phyloP scores from a whole-genome alignment of 2,888 invertebrate genomes.

The Stegophylla sp. region DNA sequence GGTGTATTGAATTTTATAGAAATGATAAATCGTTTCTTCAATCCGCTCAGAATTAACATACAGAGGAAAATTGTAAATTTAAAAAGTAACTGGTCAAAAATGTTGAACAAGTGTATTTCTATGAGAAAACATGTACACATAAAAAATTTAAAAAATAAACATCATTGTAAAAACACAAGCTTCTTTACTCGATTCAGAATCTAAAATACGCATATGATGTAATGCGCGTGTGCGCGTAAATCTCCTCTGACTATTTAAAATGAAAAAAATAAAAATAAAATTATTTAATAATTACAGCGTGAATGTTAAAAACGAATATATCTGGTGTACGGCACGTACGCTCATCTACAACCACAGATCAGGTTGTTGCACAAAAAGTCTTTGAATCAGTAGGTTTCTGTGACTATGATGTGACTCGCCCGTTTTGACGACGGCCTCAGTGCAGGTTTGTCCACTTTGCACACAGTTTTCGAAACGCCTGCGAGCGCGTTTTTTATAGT shows the following conservation, averaged over 20 bases:
- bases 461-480: neutral
- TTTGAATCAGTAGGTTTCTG: neutral
- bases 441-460: neutral
- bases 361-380: conserved; percentile 4
- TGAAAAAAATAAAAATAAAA: neutral
- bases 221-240: no score
- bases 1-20: no score
- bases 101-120: no score
- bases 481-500: neutral
- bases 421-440: neutral
- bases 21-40: neutral
- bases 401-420: neutral
- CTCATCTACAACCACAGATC: neutral
- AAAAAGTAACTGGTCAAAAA: no score
- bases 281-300: neutral
- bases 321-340: neutral
- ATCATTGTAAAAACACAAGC: no score
- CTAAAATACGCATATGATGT: no score
- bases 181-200: no score
- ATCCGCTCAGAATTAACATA: no score
- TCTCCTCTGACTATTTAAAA: no score
- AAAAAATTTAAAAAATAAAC: no score
- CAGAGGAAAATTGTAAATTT: no score
- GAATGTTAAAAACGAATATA: neutral
- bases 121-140: no score